Percentiles rank a stretch among this genome's conserved stretches.
phyloP scores from a whole-genome alignment of 2,888 invertebrate species.

The Sphaeridia pumilis region DNA sequence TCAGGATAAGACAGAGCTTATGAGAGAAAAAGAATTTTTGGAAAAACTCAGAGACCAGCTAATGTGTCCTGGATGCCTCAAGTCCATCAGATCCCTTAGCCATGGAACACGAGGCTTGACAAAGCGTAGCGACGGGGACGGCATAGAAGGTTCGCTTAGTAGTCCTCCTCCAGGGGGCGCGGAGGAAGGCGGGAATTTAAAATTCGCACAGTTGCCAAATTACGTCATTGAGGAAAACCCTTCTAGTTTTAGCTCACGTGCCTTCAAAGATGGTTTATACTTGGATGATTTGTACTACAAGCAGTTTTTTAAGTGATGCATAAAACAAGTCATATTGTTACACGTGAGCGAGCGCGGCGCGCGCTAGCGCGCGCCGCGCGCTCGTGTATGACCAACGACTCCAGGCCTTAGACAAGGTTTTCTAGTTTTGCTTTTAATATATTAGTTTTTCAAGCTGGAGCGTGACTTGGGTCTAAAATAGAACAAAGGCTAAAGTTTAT shows the following conservation, averaged over 20 bases:
- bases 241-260: conserved; percentile 10
- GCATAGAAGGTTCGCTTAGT: conserved; percentile 9
- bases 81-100: conserved; percentile 1
- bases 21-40: conserved; percentile 28
- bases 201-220: background rate
- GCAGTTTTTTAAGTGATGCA: conserved; percentile 9
- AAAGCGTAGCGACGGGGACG: conserved; percentile 15
- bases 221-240: background rate
- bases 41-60: conserved; percentile 28
- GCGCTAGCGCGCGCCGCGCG: no score
- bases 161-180: background rate
- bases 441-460: no score
- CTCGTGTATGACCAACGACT: no score
- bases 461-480: no score
- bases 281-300: conserved; percentile 16
- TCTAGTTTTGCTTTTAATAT: no score
- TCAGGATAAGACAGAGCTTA: conserved; percentile 29
- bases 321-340: background rate
- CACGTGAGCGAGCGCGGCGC: no score
- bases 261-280: conserved; percentile 13
- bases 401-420: no score
- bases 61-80: conserved; percentile 28
- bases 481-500: no score
- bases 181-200: conserved; percentile 1
- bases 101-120: background rate